Evolutionary conservation across 2,888 invertebrate species (phyloP), one percentile per base, ranked within the genome.

Genomic region (Formica aserva): DNA sequence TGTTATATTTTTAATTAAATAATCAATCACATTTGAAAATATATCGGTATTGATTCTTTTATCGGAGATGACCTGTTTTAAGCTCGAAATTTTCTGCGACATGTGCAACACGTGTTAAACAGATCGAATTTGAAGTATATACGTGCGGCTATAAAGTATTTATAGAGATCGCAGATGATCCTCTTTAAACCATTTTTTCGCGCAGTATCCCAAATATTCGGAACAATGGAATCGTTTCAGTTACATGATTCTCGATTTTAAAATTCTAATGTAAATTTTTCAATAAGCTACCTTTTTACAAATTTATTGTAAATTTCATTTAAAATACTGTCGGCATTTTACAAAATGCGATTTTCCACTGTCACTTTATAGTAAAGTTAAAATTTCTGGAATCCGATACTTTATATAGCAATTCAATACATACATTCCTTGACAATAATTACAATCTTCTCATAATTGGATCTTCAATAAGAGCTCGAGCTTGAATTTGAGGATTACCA

Each of bases 101-200:
- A 55, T 77, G 77, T 62, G 55, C 77, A 29, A 38, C 77, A 77
- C 67, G 55, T 77, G 77, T 67, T 67, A 67, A 77, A 38, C 55
- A 77, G 67, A 77, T 66, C 32, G 67, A 67, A 57, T 55, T 77
- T 67, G 67, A 57, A 41, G 26, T 67, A 32, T 77, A 55, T 67
- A 41, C 3, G 22, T 55, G 29, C 77, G 57, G 22, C 77, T 29
- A 45, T 26, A 55, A n/a, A 5, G 22, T 55, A 77, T 77, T 77
- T 77, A 77, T 77, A 77, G 67, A 67, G 77, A 67, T 77, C 67
- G 67, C 55, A 41, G 67, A 67, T 38, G 67, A 67, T 67, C 38
- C 67, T 67, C 67, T 77, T 77, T 77, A 77, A 67, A 55, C 5
- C n/a, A 67, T 45, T 29, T 77, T 26, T 76, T 76, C 48, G 45